Percentiles rank a stretch among this genome's conserved stretches.
These are phyloP conservation scores for Rousettus leschenaultii DNA, from an alignment of 2,113 vertebrate genomes.

Conservation along the genomic window DNA sequence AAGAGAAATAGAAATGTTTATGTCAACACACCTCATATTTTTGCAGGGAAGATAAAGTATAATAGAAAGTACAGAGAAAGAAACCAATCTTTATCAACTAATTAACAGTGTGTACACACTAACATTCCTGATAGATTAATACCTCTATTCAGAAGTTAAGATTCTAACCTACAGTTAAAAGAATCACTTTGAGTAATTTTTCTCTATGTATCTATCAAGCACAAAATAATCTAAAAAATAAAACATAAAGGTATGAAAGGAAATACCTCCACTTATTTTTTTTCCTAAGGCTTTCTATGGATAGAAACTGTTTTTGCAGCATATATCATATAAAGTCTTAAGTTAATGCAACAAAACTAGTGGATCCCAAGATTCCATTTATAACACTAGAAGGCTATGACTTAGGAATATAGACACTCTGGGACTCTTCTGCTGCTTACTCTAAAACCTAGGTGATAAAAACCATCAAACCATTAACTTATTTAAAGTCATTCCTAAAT, in stretches of 20 bases:
- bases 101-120: background rate
- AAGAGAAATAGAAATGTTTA: background rate
- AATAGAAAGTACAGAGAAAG: background rate
- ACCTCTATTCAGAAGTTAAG: conserved; percentile 34
- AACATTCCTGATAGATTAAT: conserved; percentile 10
- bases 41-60: background rate
- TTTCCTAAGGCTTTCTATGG: background rate
- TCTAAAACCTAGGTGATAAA: background rate
- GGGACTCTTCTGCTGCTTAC: background rate
- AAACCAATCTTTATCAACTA: conserved; percentile 36
- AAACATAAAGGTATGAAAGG: background rate
- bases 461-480: background rate
- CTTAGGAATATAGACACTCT: background rate
- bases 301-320: background rate
- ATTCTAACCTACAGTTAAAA: background rate
- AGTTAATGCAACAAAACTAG: background rate
- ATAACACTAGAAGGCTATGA: background rate
- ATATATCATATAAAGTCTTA: background rate
- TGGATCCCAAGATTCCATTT: background rate
- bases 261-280: background rate
- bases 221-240: background rate
- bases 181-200: conserved; percentile 40
- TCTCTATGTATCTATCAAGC: background rate
- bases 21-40: background rate
- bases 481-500: background rate